These are phyloP conservation scores for Triplophysa rosa DNA, from an alignment of 2,113 vertebrate species.

Conservation along the genomic window DNA sequence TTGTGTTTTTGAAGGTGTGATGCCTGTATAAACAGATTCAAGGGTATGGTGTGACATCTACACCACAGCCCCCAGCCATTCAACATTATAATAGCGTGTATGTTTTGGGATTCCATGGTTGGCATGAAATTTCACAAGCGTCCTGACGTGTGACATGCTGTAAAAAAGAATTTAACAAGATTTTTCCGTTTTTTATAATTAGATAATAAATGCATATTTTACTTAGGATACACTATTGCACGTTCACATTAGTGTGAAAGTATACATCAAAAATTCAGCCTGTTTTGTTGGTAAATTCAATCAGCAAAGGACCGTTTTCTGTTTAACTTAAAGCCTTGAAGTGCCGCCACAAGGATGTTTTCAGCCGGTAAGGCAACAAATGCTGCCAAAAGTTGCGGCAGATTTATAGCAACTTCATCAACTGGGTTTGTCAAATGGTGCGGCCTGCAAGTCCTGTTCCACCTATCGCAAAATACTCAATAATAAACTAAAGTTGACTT, in stretches of 20 bases:
- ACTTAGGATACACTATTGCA: background rate
- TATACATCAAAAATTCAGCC: background rate
- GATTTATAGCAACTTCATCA: background rate
- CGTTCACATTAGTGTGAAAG: background rate
- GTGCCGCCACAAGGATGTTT: background rate
- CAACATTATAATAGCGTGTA: background rate
- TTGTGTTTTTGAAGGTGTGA: constrained; percentile 14
- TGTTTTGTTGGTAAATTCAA: background rate
- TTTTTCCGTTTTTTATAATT: background rate
- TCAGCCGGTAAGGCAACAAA: background rate
- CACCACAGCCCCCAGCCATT: background rate
- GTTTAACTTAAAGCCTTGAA: constrained; percentile 1
- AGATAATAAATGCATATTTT: background rate
- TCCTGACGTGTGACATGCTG: too few relatives aligned
- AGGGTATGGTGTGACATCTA: background rate
- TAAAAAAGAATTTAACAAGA: background rate
- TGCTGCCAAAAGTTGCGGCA: background rate
- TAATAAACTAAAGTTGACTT: background rate
- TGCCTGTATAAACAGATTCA: background rate
- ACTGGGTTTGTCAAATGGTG: too few relatives aligned
- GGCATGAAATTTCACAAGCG: background rate
- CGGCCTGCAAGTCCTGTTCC: too few relatives aligned
- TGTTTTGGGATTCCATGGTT: background rate
- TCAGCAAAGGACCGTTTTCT: background rate
- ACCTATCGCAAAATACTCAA: background rate